Conservation (phyloP, 2,113 vertebrate genomes). For the Saimiri boliviensis region DNA sequence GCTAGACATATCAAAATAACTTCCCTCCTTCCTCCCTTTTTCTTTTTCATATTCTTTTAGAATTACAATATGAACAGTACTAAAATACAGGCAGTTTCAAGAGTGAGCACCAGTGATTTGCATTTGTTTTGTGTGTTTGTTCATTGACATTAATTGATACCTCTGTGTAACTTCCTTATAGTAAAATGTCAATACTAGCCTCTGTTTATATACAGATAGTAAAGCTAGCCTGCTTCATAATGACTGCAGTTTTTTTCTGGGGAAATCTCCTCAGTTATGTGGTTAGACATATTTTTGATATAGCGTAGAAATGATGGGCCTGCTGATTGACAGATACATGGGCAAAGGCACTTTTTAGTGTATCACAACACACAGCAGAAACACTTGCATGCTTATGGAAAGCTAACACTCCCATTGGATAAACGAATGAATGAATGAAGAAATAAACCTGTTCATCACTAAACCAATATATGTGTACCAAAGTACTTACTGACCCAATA, state of each 20-base stretch:
- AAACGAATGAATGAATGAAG: neutral
- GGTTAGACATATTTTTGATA: neutral
- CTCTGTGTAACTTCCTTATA: neutral
- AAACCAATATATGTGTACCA: neutral
- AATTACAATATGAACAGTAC: neutral
- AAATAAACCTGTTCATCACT: neutral
- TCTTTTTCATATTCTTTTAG: neutral
- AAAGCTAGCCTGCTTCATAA: neutral
- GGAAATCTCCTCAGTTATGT: neutral
- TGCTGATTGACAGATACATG: neutral
- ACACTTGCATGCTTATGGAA: neutral
- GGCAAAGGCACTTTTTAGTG: neutral
- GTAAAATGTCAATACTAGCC: neutral
- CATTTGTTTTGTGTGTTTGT: constrained; percentile 11
- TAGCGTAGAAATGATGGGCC: neutral
- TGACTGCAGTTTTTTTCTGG: neutral
- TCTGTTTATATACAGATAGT: neutral
- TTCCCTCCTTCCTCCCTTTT: rapidly evolving
- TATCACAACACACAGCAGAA: neutral
- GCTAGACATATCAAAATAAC: neutral
- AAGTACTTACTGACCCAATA: neutral
- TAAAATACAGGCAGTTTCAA: neutral
- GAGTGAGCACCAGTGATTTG: neutral
- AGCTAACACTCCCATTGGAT: neutral
- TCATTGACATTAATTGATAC: constrained; percentile 10